phyloP scores from a whole-genome alignment of 2,797 vertebrate species.

The Heterohyrax brucei region DNA sequence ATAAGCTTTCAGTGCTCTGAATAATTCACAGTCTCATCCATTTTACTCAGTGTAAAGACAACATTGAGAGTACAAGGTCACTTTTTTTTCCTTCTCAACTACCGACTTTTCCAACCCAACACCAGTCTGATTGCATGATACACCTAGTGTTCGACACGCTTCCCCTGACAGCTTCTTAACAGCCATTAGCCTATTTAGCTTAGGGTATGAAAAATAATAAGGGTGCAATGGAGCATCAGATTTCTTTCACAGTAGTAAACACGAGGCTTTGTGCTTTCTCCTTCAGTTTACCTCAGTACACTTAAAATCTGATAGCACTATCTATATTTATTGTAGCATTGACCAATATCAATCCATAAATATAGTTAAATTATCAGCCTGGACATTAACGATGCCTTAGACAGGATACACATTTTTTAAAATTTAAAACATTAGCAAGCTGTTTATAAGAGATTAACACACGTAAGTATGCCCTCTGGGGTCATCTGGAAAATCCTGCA shows the following conservation, averaged over 20 bases:
- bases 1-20: constrained; percentile 95
- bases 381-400: constrained; percentile 68
- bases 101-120: constrained; percentile 89
- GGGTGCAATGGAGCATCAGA: constrained; percentile 81
- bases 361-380: constrained; percentile 34
- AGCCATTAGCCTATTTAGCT: constrained; percentile 88
- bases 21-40: constrained; percentile 96
- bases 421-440: constrained; percentile 76
- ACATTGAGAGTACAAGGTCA: constrained; percentile 90
- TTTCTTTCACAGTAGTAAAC: constrained; percentile 71
- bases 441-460: constrained; percentile 82
- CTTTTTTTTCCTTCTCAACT: constrained; percentile 86
- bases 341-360: constrained; percentile 57
- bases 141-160: constrained; percentile 88
- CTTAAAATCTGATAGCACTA: constrained; percentile 49
- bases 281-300: constrained; percentile 67
- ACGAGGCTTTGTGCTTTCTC: background rate
- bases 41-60: constrained; percentile 89
- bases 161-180: constrained; percentile 88
- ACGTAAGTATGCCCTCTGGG: constrained; percentile 69
- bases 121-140: constrained; percentile 89
- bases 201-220: constrained; percentile 87
- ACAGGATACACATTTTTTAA: constrained; percentile 69
- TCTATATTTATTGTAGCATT: constrained; percentile 67
- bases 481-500: constrained; percentile 71